Percentiles rank a stretch among this genome's conserved stretches.
phyloP scores from a whole-genome alignment of 2,797 vertebrate species.

The Enteromius unitaeniatus region DNA sequence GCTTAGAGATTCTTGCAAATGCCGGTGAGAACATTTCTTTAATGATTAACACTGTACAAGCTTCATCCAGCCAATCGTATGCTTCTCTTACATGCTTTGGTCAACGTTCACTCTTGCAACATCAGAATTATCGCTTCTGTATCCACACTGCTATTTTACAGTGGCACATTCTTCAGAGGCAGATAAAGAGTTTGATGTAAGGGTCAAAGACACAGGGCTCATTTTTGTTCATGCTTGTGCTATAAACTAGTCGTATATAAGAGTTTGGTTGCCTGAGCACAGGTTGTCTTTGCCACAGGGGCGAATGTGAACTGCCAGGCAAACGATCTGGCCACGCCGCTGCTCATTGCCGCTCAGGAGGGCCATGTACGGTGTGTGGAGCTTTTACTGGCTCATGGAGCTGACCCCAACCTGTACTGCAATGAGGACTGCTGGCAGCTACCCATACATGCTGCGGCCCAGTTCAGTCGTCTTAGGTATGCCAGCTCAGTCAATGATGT shows the following conservation, averaged over 20 bases:
- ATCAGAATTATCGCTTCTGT: conserved; percentile 4
- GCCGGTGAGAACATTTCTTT: conserved; percentile 68
- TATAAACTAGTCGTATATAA: not conserved
- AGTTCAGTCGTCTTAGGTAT: conserved; percentile 88
- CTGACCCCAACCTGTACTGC: conserved; percentile 88
- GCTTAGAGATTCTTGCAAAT: conserved; percentile 76
- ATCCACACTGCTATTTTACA: conserved; percentile 4
- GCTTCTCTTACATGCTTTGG: conserved; percentile 12
- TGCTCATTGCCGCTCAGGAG: conserved; percentile 94
- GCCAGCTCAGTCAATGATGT: not conserved
- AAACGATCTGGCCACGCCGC: conserved; percentile 88
- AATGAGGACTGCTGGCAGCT: conserved; percentile 88
- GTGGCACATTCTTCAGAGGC: not conserved
- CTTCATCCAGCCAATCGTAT: conserved; percentile 7
- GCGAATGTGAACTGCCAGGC: conserved; percentile 88
- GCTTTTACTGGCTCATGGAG: conserved; percentile 81
- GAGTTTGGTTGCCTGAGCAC: not conserved
- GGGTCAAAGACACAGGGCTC: not conserved
- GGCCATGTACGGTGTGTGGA: conserved; percentile 87
- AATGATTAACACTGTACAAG: conserved; percentile 31
- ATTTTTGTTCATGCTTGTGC: not conserved
- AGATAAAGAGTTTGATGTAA: not conserved
- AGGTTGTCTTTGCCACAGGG: conserved; percentile 73
- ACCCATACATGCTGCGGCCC: conserved; percentile 90
- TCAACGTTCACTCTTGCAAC: conserved; percentile 38